Conservation (phyloP, 2,113 vertebrate genomes). For the Galeopterus variegatus region DNA sequence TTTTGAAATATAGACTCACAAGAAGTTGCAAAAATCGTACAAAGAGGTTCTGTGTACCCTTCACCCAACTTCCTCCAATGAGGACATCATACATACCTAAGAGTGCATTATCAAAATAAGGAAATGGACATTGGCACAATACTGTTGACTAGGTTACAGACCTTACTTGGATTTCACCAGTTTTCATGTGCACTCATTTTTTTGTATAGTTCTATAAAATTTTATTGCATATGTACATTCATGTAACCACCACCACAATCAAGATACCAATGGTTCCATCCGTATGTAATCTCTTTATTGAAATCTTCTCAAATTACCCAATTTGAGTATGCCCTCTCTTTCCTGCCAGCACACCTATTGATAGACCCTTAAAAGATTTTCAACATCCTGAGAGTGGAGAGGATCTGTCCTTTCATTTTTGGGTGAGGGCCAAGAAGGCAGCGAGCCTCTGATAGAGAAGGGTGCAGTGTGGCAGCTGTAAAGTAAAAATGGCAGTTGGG, state of each 20-base stretch:
- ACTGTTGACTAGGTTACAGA: neutral
- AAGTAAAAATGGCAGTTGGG: neutral
- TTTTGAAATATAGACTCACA: slow-evolving; percentile 49
- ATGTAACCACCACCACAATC: neutral
- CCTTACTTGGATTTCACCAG: neutral
- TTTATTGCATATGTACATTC: neutral
- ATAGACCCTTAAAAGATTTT: slow-evolving; percentile 30
- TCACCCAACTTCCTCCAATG: neutral
- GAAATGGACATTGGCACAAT: slow-evolving; percentile 37
- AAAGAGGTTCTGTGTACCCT: neutral
- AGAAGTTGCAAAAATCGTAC: slow-evolving; percentile 26
- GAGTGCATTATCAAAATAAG: slow-evolving; percentile 38
- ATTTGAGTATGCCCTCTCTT: slow-evolving; percentile 32
- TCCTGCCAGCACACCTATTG: neutral
- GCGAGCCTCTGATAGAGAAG: neutral
- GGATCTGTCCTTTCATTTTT: slow-evolving; percentile 61
- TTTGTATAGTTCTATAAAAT: neutral
- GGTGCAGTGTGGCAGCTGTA: neutral
- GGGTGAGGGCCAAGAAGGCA: slow-evolving; percentile 45
- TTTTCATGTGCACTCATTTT: slow-evolving; percentile 27
- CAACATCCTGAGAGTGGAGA: slow-evolving; percentile 15
- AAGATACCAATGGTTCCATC: slow-evolving; percentile 43
- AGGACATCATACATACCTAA: neutral
- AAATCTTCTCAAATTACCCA: slow-evolving; percentile 50
- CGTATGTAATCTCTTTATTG: slow-evolving; percentile 21